Base-by-base conservation (phyloP, 2,888 invertebrate species). In the Apamea crenata region DNA sequence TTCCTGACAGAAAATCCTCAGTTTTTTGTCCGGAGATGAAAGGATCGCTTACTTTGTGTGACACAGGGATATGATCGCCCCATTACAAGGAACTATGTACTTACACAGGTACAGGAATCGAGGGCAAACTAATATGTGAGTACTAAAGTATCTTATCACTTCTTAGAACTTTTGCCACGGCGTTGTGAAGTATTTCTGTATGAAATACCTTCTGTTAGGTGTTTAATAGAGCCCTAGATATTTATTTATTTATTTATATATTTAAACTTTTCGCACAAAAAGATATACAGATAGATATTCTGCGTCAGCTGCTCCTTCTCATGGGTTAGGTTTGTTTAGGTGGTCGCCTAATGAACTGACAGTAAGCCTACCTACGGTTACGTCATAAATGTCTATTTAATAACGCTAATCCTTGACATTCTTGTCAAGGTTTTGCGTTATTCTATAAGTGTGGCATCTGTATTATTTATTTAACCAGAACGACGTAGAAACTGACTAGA, bases 11-110 rank as follows among this genome's bases (percentile, higher is more conserved):
- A 47, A 16, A 21, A 36, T 61, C 21, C 16, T 32, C 21, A n/a
- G 21, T 47, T 47, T 36, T 29, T 77, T 61, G 12, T 10, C 18
- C 78, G 61, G 47, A 77, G 77, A 61, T 77, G 59, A 77, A 77
- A 32, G 65, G 32, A 21, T 10, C 21, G 32, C 25, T 40, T 61
- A 18, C 6, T 66, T 36, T 36, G 12, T 59, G 6, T 16, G 21
- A n/a, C 25, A 65, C 36, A 18, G 14, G 50, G 36, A 53, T 81
- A 40, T 61, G 12, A 72, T 63, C 47, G 8, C 14, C 1, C 16
- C 50, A 66, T 56, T 47, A 40, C 47, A 36, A 21, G 16, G 16
- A 74, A 21, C 63, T 47, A 36, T 59, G 70, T 70, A 56, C 29
- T 2, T 21, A 29, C 1, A 25, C 25, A 3, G 25, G 32, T 25